Evolutionary conservation across 1,140 invertebrate species (phyloP), one percentile per base, ranked within the genome.

Genomic region (Drosophila saltans): DNA sequence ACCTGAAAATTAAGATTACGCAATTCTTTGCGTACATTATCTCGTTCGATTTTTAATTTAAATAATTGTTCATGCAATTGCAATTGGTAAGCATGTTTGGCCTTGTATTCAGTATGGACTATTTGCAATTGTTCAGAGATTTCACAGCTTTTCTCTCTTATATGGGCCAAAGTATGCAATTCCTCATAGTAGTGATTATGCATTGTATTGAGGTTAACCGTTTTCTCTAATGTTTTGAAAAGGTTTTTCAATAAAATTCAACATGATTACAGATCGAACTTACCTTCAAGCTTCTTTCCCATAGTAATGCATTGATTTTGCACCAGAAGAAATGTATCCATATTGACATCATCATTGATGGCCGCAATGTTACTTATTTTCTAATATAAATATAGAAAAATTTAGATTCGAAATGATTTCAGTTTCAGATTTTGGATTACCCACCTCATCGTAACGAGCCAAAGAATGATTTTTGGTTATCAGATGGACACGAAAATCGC

Each of bases 281-380:
- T 70, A 77, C 75, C 75, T n/a, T 77, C 72, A 8, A 77, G 6
- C 26, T 77, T 77, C 0, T 36, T 70, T 43, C 70, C 16, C 16
- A 77, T 7, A 10, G 4, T 11, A 0, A 16, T 0, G 2, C 60
- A 8, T 16, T 70, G 63, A 2, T 21, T 52, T 52, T 77, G 75
- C 3, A 58, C 28, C 11, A 0, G 6, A 8, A 77, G 24, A 7
- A 66, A 74, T 16, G 57, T 45, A 7, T 16, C 40, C 70, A 74
- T 43, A 41, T 45, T 73, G 2, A 74, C 62, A 0, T 21, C 28
- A 0, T 30, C 70, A 10, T 11, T 21, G 10, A 73, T 11, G 0
- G n/a, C 16, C 56, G 61, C 24, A 66, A 60, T 3, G 28, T 10
- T 5, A 39, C 45, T 9, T 6, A 52, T 24, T 55, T 69, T 65